Evolutionary conservation across 2,113 vertebrate genomes (phyloP).

Genomic region (Engystomops pustulosus): DNA sequence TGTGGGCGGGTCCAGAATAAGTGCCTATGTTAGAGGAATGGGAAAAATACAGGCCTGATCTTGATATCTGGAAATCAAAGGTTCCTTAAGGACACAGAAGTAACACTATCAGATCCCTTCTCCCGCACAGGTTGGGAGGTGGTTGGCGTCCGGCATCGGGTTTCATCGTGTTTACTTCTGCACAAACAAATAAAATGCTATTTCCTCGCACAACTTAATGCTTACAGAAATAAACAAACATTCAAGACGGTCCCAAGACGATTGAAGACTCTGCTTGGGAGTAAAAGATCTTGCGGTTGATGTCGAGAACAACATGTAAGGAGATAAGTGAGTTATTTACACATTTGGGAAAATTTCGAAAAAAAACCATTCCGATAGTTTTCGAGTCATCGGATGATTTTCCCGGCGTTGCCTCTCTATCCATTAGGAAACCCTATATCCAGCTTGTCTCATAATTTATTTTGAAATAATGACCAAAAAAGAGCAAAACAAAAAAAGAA

Average conservation of each 20-base stretch:
- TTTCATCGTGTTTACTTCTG: not conserved
- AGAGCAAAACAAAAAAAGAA: conserved; percentile 1
- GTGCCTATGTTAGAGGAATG: no score
- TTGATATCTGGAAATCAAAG: not conserved
- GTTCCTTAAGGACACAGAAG: not conserved
- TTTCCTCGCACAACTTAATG: conserved; percentile 1
- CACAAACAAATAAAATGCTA: conserved; percentile 7
- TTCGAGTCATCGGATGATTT: conserved; percentile 6
- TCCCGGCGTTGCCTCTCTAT: not conserved
- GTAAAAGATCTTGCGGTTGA: conserved; percentile 26
- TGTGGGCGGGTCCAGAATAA: no score
- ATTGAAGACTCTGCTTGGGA: not conserved
- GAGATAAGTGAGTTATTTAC: conserved; percentile 44
- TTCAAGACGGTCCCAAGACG: conserved; percentile 10
- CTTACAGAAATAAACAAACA: not conserved
- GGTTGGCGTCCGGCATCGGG: not conserved
- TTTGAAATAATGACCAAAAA: conserved; percentile 54
- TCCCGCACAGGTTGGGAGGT: not conserved
- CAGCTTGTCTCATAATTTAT: conserved; percentile 41
- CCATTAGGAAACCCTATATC: conserved; percentile 59
- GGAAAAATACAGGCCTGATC: no score
- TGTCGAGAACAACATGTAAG: not conserved
- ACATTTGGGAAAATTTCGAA: conserved; percentile 34
- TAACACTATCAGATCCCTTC: not conserved
- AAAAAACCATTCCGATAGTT: conserved; percentile 34